phyloP scores from a whole-genome alignment of 2,797 vertebrate genomes.

The Vireo griseus region DNA sequence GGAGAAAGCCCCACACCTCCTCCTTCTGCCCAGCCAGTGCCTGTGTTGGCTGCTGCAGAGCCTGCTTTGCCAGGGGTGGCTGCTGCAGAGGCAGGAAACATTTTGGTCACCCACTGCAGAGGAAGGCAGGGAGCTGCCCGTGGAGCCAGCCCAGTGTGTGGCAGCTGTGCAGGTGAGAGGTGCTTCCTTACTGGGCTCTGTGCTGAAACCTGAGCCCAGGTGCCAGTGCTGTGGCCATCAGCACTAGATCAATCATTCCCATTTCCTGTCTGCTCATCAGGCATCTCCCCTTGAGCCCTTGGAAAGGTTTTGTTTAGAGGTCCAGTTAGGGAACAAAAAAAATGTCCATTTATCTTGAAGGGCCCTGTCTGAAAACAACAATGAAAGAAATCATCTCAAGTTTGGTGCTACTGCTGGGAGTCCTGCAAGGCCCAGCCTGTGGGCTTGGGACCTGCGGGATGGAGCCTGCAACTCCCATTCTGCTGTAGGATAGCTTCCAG shows the following conservation, averaged over 20 bases:
- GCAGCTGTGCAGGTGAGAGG: constrained; percentile 34
- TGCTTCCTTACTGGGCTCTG: not conserved
- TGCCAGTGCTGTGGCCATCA: constrained; percentile 45
- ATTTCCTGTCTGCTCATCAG: constrained; percentile 66
- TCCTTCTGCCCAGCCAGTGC: not conserved
- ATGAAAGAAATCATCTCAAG: constrained; percentile 32
- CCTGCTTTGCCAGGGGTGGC: not conserved
- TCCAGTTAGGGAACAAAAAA: not conserved
- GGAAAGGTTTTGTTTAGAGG: constrained; percentile 35
- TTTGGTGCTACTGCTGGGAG: not conserved
- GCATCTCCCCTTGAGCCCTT: not conserved
- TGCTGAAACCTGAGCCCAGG: constrained; percentile 54
- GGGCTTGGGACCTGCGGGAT: not conserved
- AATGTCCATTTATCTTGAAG: not conserved
- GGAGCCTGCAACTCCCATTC: not conserved
- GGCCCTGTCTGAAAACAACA: constrained; percentile 22
- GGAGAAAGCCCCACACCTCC: not conserved
- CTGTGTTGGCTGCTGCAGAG: fast-evolving
- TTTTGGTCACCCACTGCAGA: not conserved
- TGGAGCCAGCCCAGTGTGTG: not conserved
- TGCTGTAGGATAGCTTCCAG: not conserved
- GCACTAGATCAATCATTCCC: constrained; percentile 70
- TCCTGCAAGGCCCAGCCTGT: not conserved
- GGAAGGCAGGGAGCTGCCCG: not conserved
- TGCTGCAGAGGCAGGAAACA: not conserved